Evolutionary conservation across 1,140 invertebrate species (phyloP), one percentile per base, ranked within the genome.

Genomic region (Epicauta chinensis): DNA sequence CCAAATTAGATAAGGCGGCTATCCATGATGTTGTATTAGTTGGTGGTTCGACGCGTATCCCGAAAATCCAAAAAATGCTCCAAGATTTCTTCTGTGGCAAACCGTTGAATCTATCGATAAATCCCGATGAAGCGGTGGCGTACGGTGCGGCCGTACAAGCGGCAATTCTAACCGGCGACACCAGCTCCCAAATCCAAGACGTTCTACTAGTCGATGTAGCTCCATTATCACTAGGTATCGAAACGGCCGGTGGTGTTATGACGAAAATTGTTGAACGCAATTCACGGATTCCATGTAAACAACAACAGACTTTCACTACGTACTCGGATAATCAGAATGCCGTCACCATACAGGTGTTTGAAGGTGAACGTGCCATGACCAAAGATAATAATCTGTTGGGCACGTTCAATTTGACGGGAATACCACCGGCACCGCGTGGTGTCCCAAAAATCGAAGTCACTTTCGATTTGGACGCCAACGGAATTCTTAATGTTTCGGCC

Each of bases 391-490:
- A 67, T 40, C 59, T 70, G 3, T 46, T 70, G 29, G 82, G 83
- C 17, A 82, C 77, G 45, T 85, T 86, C 62, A 78, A 82, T 63
- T 30, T 77, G 11, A 75, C 73, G 13, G 82, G 81, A 15, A 83
- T 86, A 43, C 80, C 84, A 13, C 81, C 79, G 63, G 70, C 92
- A 56, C 93, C 93, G 0, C 79, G 93, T 42, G 93, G 93, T 51
- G 90, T 95, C 0, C 92, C 92, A 14, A 90, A 96, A 75, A 93
- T 97, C 65, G 88, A 91, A 70, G 81, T 87, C 2, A 84, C 84
- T 1, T 91, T 90, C 59, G 85, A 89, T 64, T 72, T 90, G 38
- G 87, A 89, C 57, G 84, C 85, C 6, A 88, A 89, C 65, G 87
- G 87, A 30, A 91, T 91, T 48, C 63, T 90, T 1, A 83, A 87